Evolutionary conservation across 2,797 vertebrate species (phyloP).

Genomic region (Microctenopoma stevenorrisi): DNA sequence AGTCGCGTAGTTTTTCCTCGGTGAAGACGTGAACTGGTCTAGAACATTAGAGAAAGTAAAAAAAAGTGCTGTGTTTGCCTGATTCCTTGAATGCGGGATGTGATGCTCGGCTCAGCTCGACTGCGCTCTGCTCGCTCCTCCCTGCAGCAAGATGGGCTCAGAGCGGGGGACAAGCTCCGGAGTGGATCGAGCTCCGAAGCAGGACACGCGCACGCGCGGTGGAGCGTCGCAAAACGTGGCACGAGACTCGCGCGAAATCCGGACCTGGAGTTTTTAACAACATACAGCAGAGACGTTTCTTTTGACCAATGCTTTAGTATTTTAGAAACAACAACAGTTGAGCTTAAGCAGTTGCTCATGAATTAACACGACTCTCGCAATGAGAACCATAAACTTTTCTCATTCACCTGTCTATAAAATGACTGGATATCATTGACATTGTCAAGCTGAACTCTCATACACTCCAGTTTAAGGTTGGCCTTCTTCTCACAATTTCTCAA

Average conservation of each 20-base stretch:
- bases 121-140: constrained; percentile 83
- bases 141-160: constrained; percentile 84
- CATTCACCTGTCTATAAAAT: background rate
- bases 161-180: constrained; percentile 73
- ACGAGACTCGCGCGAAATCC: background rate
- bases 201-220: background rate
- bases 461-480: constrained; percentile 8
- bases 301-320: no score
- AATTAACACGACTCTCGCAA: background rate
- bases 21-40: constrained; percentile 5
- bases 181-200: constrained; percentile 56
- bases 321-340: no score
- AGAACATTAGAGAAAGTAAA: constrained; percentile 51
- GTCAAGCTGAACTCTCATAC: constrained; percentile 8
- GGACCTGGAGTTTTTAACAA: no score
- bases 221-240: constrained; percentile 56
- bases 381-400: constrained; percentile 10
- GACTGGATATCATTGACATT: background rate
- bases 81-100: constrained; percentile 82
- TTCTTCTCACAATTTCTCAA: background rate
- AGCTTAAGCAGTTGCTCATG: no score
- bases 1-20: constrained; percentile 10
- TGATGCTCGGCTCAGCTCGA: constrained; percentile 81
- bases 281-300: no score
- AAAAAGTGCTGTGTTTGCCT: constrained; percentile 76